Base-by-base conservation (phyloP, 2,888 invertebrate genomes). In the Operophtera brumata region DNA sequence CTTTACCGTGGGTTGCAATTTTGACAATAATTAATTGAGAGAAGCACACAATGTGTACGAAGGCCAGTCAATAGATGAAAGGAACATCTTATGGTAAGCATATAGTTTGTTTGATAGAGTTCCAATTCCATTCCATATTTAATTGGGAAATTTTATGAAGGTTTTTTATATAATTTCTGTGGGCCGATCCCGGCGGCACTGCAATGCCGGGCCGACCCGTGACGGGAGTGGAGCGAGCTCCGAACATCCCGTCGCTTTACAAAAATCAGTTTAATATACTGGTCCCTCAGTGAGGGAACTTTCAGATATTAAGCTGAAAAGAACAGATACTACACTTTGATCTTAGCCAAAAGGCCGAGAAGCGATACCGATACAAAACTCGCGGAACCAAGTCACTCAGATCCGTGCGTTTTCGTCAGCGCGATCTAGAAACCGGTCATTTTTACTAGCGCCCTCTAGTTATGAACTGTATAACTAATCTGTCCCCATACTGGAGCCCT, bases 321-420 rank as follows among this genome's bases (percentile, higher is more conserved):
- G 49, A 49, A 49, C 49, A 49, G 49, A 49, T 49, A 49, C 49
- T 49, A 49, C 49, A 49, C 49, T 49, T 49, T 49, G 49, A 49
- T 49, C 49, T 49, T 49, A 50, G 44, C 50, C 50, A 50, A 50
- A 50, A 50, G 50, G 50, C 50, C 51, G 51, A 51, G 51, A 51
- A 51, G 51, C 51, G 51, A 51, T 51, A 51, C 25, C 6, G 0
- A 1, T 8, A 1, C 0, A 10, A 40, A 0, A 10, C 35, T 32
- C 11, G 12, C 40, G 3, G 26, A 51, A 40, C 14, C 14, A 51
- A 5, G 45, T 51, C 26, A 51, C 13, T 45, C 11, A 0, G n/a
- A 35, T 35, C 40, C 34, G 45, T 26, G 51, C 10, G 51, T 45
- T 51, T 51, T 51, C 51, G 51, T 51, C 45, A 51, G 45, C 50